Base-by-base conservation (phyloP, 2,888 invertebrate species). In the Plutella xylostella region DNA sequence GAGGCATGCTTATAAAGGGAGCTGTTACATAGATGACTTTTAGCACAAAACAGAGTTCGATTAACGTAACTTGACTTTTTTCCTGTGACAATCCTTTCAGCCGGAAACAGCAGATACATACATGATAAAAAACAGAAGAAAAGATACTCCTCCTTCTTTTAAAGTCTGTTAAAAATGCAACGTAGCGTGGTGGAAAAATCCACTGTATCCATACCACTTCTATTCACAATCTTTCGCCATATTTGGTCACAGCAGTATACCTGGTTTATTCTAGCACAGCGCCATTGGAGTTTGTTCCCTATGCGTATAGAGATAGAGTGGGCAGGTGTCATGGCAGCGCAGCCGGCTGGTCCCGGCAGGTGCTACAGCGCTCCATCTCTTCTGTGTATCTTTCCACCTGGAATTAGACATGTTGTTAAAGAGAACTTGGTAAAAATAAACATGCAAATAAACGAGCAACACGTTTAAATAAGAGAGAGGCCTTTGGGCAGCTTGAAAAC, bases 301-400 rank as follows among this genome's bases (percentile, higher is more conserved):
- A 30, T 21, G 43, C 38, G 43, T 47, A 46, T 12, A 53, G 59
- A 34, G 41, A 38, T 12, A 48, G 47, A 33, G 50, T 49, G 42
- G 42, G 28, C 33, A 52, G 45, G 43, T 51, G 52, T 52, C 52
- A 52, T 61, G 31, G 66, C 60, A 52, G 55, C 54, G 48, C 54
- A 52, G 25, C 61, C 60, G 68, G 68, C 58, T 65, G 72, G 33
- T 45, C 45, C 22, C 55, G 51, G 60, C 76, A 76, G 19, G 49
- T 51, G 49, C 7, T 45, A 59, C 79, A 78, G 15, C 51, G n/a
- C 14, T 48, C 51, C 69, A 68, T 64, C n/a, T 54, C 53, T 14
- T 45, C 41, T 2, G 4, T 34, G 43, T 46, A 46, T 9, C 45
- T 19, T 21, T 45, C 45, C n/a, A 45, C 55, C 57, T 79, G 80